phyloP scores from a whole-genome alignment of 2,888 invertebrate species.

The Platycnemis pennipes region DNA sequence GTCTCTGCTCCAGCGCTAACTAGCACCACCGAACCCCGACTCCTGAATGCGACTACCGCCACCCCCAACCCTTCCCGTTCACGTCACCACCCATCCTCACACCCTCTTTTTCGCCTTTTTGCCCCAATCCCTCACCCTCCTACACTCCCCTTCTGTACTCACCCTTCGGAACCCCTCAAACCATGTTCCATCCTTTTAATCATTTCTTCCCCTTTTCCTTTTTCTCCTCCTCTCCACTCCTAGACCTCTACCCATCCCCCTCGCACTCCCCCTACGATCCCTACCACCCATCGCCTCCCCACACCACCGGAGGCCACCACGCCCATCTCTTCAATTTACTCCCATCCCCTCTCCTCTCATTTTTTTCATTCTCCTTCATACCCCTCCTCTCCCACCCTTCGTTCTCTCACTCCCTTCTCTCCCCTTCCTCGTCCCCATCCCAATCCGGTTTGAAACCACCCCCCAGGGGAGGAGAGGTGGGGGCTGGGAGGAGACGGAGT shows the following conservation, averaged over 20 bases:
- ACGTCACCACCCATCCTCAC: background rate
- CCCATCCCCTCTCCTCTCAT: background rate
- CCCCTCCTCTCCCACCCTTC: background rate
- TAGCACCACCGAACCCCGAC: background rate
- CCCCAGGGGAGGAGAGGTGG: background rate
- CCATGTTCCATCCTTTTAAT: background rate
- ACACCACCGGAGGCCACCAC: background rate
- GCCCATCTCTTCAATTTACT: background rate
- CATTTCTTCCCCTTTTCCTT: background rate
- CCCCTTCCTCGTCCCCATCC: background rate
- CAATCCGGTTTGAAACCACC: conserved; percentile 51
- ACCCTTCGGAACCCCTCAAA: background rate
- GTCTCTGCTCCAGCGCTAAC: background rate
- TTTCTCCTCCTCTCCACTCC: background rate
- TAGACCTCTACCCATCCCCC: background rate
- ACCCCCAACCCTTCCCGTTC: too few species aligned
- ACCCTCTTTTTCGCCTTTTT: background rate
- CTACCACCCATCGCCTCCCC: background rate
- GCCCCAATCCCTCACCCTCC: background rate
- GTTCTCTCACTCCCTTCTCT: background rate
- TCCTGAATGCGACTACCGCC: too few species aligned
- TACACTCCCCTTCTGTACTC: too few species aligned
- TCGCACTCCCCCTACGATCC: background rate
- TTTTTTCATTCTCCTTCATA: background rate
- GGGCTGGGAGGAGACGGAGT: background rate